A percentile compares a stretch with the other conserved stretches of the same genome.
phyloP scores from a whole-genome alignment of 2,888 invertebrate species.

The Argyra leucocephala region DNA sequence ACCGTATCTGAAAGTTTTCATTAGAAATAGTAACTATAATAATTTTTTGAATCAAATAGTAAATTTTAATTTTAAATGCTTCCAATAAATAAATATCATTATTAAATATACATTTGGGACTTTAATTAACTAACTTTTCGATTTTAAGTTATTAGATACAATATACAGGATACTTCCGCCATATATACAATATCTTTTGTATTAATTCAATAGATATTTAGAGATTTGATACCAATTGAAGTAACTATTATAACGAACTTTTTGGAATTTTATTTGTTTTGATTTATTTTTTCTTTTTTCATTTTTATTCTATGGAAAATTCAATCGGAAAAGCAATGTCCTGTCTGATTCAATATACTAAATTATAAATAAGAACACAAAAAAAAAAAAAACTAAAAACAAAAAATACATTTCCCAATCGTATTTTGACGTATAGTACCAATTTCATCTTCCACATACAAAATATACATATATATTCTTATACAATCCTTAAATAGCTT shows the following conservation, averaged over 20 bases:
- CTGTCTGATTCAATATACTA: neutral
- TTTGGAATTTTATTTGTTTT: no score
- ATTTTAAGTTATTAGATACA: neutral
- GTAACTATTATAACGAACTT: no score
- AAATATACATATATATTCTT: neutral
- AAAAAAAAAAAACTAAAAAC: neutral
- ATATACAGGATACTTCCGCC: neutral
- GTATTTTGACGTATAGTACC: neutral
- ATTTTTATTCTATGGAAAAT: no score
- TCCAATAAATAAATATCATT: neutral
- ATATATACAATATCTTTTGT: neutral
- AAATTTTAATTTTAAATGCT: neutral
- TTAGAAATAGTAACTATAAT: neutral
- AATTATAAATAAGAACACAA: neutral
- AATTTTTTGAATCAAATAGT: neutral
- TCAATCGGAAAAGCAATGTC: neutral
- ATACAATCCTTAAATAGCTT: no score
- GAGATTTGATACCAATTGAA: no score
- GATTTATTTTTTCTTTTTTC: no score
- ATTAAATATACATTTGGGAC: neutral
- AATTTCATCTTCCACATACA: neutral
- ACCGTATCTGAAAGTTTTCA: no score
- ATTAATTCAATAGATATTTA: no score
- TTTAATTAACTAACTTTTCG: neutral
- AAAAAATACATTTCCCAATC: neutral